Percentiles rank a stretch among this genome's conserved stretches.
Conservation (phyloP, 2,113 vertebrate species). For the Dinomys branickii region DNA sequence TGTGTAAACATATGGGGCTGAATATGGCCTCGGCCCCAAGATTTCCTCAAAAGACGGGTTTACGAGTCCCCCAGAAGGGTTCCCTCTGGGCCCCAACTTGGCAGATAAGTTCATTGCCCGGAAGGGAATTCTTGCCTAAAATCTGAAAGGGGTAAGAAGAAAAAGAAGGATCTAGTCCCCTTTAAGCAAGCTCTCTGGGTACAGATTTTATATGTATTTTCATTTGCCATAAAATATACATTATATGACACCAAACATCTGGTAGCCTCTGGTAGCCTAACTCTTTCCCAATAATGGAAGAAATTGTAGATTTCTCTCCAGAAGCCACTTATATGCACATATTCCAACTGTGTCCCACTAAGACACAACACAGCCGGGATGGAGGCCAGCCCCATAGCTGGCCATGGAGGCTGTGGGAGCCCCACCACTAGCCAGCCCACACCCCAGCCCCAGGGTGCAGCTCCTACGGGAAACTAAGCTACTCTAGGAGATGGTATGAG, state of each 20-base stretch:
- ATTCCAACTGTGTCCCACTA: constrained; percentile 45
- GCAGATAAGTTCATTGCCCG: constrained; percentile 69
- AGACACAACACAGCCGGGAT: not conserved
- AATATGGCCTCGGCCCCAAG: constrained; percentile 72
- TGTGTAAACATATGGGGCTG: constrained; percentile 79
- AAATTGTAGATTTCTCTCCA: constrained; percentile 61
- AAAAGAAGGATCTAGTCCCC: constrained; percentile 68
- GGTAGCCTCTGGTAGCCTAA: constrained; percentile 65
- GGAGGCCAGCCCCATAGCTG: not conserved
- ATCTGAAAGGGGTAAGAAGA: constrained; percentile 58
- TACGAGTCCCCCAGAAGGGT: constrained; percentile 61
- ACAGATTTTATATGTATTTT: constrained; percentile 72
- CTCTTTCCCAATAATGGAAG: constrained; percentile 54
- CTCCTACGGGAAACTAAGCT: not conserved
- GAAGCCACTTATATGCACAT: constrained; percentile 50
- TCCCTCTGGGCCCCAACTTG: constrained; percentile 61
- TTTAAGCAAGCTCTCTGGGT: constrained; percentile 56
- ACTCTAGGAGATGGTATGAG: not conserved
- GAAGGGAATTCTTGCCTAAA: constrained; percentile 66
- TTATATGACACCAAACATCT: constrained; percentile 71
- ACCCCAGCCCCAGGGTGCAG: not conserved
- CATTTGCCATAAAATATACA: constrained; percentile 74
- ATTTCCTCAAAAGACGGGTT: constrained; percentile 75
- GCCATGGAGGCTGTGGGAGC: not conserved
- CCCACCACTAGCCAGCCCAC: not conserved